These are phyloP conservation scores for Halcyon malimbica DNA, from an alignment of 2,113 vertebrate genomes.

Conservation along the genomic window DNA sequence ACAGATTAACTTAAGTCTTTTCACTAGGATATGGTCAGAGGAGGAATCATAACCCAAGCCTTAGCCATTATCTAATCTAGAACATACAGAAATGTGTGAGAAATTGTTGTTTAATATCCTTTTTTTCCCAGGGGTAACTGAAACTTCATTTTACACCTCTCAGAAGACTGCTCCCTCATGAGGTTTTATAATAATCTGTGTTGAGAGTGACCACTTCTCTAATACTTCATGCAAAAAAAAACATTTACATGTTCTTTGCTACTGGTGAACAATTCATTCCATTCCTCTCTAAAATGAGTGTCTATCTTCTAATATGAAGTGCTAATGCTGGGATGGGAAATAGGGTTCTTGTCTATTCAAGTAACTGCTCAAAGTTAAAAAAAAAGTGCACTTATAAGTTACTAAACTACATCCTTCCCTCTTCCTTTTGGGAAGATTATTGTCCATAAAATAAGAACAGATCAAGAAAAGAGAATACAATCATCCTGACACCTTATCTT, in stretches of 20 bases:
- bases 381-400: neutral
- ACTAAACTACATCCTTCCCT: neutral
- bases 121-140: neutral
- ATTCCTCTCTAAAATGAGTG: neutral
- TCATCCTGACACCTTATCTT: neutral
- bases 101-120: neutral
- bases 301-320: neutral
- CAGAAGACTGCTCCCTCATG: neutral
- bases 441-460: neutral
- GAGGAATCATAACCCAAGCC: neutral
- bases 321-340: neutral
- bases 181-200: neutral
- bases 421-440: neutral
- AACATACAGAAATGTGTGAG: neutral
- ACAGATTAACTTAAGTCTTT: neutral
- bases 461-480: neutral
- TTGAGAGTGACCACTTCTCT: neutral
- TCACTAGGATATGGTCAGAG: neutral
- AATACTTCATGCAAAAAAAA: neutral
- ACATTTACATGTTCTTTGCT: neutral
- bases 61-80: neutral
- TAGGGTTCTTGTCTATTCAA: neutral
- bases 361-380: neutral
- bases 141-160: neutral
- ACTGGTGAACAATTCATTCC: neutral